A percentile compares a stretch with the other conserved stretches of the same genome.
These are phyloP conservation scores for Conus canariensis DNA, from an alignment of 2,888 invertebrate species.

Conservation along the genomic window DNA sequence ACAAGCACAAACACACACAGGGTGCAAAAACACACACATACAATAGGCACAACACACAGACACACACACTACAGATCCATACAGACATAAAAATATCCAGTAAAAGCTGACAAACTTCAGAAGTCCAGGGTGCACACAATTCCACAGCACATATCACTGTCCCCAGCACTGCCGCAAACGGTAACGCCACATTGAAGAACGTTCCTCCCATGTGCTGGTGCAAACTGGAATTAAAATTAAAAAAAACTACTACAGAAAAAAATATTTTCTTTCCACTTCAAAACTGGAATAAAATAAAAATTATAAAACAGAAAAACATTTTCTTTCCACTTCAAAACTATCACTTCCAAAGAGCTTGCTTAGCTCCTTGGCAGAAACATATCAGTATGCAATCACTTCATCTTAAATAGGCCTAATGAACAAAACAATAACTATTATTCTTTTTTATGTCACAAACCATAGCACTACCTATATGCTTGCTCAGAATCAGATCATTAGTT, in stretches of 20 bases:
- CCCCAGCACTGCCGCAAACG: constrained; percentile 59
- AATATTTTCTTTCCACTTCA: too few relatives aligned
- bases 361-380: too few relatives aligned
- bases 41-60: background rate
- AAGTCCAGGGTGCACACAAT: constrained; percentile 56
- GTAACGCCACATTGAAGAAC: constrained; percentile 63
- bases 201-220: constrained; percentile 60
- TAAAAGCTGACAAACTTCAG: constrained; percentile 33
- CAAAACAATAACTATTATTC: too few relatives aligned
- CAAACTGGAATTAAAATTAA: constrained; percentile 50
- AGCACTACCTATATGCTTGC: too few relatives aligned
- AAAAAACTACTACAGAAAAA: too few relatives aligned
- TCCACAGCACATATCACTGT: constrained; percentile 64
- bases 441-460: too few relatives aligned
- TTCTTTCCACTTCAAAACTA: too few relatives aligned
- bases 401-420: too few relatives aligned
- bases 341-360: background rate
- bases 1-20: background rate
- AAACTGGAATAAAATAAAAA: constrained; percentile 34
- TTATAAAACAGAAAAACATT: background rate
- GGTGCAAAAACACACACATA: background rate
- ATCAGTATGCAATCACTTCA: too few relatives aligned
- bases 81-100: background rate
- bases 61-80: background rate
- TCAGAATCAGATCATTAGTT: too few relatives aligned